Conservation (phyloP, 2,888 invertebrate genomes). For the Mystacides longicornis region DNA sequence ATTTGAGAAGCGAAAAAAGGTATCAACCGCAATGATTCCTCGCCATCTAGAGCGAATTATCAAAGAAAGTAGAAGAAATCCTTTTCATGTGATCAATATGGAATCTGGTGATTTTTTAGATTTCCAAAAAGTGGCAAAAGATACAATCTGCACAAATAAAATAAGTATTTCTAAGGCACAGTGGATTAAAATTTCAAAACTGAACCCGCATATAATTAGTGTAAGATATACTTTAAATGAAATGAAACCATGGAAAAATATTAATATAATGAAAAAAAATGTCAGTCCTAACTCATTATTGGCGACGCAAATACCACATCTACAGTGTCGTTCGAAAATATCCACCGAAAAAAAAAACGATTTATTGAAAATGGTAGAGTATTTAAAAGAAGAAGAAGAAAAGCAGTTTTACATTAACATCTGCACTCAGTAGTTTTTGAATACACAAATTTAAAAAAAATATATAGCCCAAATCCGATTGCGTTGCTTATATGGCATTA, state of each 20-base stretch:
- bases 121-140: background rate
- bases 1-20: constrained; percentile 25
- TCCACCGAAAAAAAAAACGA: background rate
- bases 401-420: no score
- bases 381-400: background rate
- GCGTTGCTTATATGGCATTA: no score
- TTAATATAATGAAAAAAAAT: background rate
- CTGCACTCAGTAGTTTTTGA: no score
- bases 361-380: background rate
- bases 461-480: no score
- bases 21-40: background rate
- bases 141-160: background rate
- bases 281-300: background rate
- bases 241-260: background rate
- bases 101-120: background rate
- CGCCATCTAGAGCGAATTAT: background rate
- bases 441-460: no score
- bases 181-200: background rate
- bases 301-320: background rate
- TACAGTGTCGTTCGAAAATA: background rate
- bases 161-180: background rate
- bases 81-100: background rate
- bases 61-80: background rate
- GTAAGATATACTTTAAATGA: background rate
- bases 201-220: background rate